phyloP scores from a whole-genome alignment of 2,888 invertebrate genomes.

The Alentia gelatinosa region DNA sequence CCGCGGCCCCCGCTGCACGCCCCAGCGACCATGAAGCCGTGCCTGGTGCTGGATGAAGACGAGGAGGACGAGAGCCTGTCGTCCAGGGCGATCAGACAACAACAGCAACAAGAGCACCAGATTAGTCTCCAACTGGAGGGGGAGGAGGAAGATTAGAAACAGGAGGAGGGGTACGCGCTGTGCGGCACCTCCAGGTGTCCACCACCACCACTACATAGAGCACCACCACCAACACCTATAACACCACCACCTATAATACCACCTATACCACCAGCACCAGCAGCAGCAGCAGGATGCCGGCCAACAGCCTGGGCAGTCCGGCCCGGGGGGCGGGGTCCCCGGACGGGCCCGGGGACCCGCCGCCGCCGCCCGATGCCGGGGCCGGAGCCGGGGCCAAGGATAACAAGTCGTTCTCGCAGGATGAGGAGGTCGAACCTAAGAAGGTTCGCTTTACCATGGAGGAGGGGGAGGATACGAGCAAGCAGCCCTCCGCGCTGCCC shows the following conservation, averaged over 20 bases:
- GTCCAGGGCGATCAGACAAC: background rate
- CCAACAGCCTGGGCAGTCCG: background rate
- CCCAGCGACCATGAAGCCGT: background rate
- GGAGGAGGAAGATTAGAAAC: too few relatives aligned
- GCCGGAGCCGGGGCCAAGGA: background rate
- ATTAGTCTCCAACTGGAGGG: too few relatives aligned
- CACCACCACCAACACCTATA: too few relatives aligned
- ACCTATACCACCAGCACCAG: background rate
- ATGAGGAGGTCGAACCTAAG: background rate
- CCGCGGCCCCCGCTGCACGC: background rate
- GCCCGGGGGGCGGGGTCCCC: background rate
- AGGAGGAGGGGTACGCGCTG: conserved; percentile 7
- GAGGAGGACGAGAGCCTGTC: background rate
- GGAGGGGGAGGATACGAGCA: background rate
- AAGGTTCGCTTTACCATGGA: conserved; percentile 6
- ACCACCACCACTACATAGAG: background rate
- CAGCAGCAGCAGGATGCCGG: background rate
- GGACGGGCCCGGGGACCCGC: background rate
- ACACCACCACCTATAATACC: background rate
- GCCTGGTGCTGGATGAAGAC: conserved; percentile 21
- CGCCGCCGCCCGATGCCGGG: background rate
- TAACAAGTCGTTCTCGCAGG: background rate
- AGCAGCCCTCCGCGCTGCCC: background rate
- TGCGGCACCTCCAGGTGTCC: background rate
- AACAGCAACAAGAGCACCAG: background rate